phyloP scores from a whole-genome alignment of 2,888 invertebrate species.

The Silvanus unidentatus region DNA sequence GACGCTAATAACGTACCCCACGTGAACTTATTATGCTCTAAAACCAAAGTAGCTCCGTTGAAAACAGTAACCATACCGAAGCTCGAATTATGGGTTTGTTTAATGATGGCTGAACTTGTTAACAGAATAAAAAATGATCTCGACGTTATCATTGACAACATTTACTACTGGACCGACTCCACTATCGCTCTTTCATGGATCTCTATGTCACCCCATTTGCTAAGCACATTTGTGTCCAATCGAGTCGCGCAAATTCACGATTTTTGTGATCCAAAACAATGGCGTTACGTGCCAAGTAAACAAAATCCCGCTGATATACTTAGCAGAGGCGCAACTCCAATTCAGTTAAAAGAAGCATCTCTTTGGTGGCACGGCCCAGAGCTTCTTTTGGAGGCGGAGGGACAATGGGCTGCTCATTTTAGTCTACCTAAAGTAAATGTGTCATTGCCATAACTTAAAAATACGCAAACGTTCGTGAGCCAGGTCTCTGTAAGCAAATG shows the following conservation, averaged over 20 bases:
- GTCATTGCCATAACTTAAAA: background rate
- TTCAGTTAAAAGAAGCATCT: background rate
- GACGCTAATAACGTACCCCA: background rate
- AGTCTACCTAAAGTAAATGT: background rate
- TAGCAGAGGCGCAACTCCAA: background rate
- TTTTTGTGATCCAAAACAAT: background rate
- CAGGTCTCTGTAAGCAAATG: background rate
- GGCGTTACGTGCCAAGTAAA: slow-evolving; percentile 4
- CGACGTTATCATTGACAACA: slow-evolving; percentile 4
- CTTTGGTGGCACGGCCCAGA: slow-evolving; percentile 3
- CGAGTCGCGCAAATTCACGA: slow-evolving; percentile 7
- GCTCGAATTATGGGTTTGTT: slow-evolving; percentile 16
- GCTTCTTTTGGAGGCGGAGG: background rate
- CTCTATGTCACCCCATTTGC: slow-evolving; percentile 3
- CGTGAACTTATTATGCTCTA: slow-evolving; percentile 10
- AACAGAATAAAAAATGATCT: slow-evolving; percentile 9
- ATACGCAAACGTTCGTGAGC: background rate
- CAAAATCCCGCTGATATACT: slow-evolving; percentile 6
- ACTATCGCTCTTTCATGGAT: slow-evolving; percentile 9
- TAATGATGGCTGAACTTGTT: slow-evolving; percentile 8
- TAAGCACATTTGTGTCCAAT: slow-evolving; percentile 8
- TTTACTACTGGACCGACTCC: slow-evolving; percentile 20
- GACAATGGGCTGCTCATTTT: background rate
- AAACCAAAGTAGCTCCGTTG: slow-evolving; percentile 15
- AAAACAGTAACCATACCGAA: slow-evolving; percentile 13